Base-by-base conservation (phyloP, 2,113 vertebrate species). In the Polyodon spathula region DNA sequence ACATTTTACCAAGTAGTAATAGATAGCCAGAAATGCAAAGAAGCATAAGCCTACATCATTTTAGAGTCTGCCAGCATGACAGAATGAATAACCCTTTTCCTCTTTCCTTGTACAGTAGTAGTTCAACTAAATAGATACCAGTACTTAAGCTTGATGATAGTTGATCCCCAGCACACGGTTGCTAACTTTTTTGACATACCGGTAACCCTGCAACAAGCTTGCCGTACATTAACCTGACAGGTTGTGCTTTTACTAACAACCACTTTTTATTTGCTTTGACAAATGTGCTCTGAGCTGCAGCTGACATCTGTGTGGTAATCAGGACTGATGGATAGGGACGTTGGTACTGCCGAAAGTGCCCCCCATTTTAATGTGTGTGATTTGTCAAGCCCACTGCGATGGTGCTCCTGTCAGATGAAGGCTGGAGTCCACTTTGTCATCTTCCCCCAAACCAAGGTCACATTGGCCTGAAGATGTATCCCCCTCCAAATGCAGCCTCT, bases 321-420 rank as follows among this genome's bases (percentile, higher is more conserved):
- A 90, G 85, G 84, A 87, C 85, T 92, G 89, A 92, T 91, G 86
- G 89, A 93, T 89, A 81, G 85, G 84, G 84, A 85, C 71, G 80
- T 74, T 67, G 69, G 70, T 6, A 76, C 84, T 82, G 85, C 81
- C 78, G 76, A 83, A 83, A 86, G 81, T 83, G 84, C 78, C 82
- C 88, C 88, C 86, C 78, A 37, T 81, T 89, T 86, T 90, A 89
- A 85, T 83, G 88, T 17, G 77, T 78, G 80, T 69, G 53, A 88
- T 91, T 90, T 86, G 86, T 90, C 86, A 90, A 72, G 74, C 54
- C 84, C 60, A 82, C 86, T 78, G 84, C 79, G 81, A 82, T 85
- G 71, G 75, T 79, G 68, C 66, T 40, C 83, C 89, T 91, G 88
- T 88, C 88, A 86, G 81, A 66, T 66, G 40, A 58, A 12, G 77